Conservation (phyloP, 2,113 vertebrate species). For the Corythoichthys intestinalis region DNA sequence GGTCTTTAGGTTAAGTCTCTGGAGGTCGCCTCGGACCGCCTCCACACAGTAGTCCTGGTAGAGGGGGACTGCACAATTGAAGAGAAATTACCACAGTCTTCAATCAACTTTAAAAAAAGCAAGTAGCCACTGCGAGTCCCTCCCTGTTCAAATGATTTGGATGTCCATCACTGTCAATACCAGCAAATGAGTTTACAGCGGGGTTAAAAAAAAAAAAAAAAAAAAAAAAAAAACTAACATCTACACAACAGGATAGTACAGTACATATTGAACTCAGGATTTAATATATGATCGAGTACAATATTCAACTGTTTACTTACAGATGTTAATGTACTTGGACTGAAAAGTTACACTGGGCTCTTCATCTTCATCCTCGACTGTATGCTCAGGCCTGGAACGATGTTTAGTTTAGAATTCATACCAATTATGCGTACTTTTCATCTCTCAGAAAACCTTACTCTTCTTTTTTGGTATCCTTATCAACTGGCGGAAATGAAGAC, state of each 20-base stretch:
- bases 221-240: background rate
- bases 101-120: background rate
- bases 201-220: background rate
- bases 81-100: background rate
- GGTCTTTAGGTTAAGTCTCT: constrained; percentile 16
- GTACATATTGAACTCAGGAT: too few species aligned
- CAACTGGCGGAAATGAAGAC: background rate
- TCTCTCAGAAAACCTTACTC: constrained; percentile 20
- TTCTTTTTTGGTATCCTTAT: constrained; percentile 7
- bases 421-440: background rate
- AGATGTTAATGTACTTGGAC: constrained; percentile 58
- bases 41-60: constrained; percentile 74
- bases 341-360: constrained; percentile 26
- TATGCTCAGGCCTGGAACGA: constrained; percentile 19
- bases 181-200: too few species aligned
- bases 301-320: constrained; percentile 53
- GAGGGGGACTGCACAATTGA: constrained; percentile 62
- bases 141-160: too few species aligned
- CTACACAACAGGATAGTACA: too few species aligned
- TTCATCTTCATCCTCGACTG: constrained; percentile 32
- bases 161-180: too few species aligned
- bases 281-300: too few species aligned
- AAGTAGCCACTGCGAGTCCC: too few species aligned
- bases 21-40: constrained; percentile 39
- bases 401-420: background rate